A percentile compares a stretch with the other conserved stretches of the same genome.
Evolutionary conservation across 2,113 vertebrate species (phyloP).

Genomic region (Heptranchias perlo): DNA sequence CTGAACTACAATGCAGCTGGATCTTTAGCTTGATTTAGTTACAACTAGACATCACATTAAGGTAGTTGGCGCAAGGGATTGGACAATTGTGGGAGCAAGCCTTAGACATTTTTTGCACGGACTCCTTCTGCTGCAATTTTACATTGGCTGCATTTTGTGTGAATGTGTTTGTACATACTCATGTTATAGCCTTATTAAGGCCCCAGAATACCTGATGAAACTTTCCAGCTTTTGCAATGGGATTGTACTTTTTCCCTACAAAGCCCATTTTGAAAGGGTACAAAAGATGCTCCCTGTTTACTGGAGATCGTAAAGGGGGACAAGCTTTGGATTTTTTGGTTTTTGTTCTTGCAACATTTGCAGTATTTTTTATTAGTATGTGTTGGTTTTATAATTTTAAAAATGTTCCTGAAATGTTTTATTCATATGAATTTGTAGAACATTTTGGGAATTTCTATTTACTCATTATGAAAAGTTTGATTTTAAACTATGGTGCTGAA

Average conservation of each 20-base stretch:
- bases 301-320: background rate
- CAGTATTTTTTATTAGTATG: background rate
- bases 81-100: no score
- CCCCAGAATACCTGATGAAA: no score
- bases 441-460: background rate
- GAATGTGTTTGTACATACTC: no score
- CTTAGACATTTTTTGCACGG: no score
- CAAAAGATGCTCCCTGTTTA: background rate
- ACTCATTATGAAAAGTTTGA: background rate
- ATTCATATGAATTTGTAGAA: background rate
- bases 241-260: background rate
- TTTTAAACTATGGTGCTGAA: background rate
- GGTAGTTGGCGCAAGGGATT: no score
- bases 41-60: no score
- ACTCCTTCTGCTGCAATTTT: no score
- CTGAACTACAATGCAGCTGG: no score
- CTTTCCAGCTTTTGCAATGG: no score
- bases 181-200: no score
- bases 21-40: no score
- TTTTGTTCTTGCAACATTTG: background rate
- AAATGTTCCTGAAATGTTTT: background rate
- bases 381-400: background rate
- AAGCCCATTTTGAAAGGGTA: background rate
- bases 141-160: no score
- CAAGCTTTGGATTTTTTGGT: background rate